Conservation (phyloP, 2,797 vertebrate species). For the Bufotes viridis region DNA sequence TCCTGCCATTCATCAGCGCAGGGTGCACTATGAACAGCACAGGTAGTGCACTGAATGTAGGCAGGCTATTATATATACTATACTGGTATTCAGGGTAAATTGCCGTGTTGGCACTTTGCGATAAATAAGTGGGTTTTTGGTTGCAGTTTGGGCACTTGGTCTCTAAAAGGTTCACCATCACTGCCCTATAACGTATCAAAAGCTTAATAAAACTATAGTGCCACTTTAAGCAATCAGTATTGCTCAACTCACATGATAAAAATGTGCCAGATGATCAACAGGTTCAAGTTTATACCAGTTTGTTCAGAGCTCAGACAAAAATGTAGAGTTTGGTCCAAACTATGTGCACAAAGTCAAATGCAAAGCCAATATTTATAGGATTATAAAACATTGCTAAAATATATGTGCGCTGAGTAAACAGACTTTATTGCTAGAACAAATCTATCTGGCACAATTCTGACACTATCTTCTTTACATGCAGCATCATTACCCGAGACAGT, state of each 20-base stretch:
- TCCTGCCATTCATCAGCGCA: too few relatives aligned
- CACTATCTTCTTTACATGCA: conserved; percentile 30
- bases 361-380: conserved; percentile 51
- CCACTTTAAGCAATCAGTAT: neutral
- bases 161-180: too few relatives aligned
- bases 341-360: conserved; percentile 30
- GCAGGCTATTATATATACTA: too few relatives aligned
- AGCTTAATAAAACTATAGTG: neutral
- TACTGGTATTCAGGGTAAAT: too few relatives aligned
- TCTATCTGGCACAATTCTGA: conserved; percentile 33
- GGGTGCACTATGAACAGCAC: too few relatives aligned
- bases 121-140: too few relatives aligned
- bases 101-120: too few relatives aligned
- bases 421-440: conserved; percentile 46
- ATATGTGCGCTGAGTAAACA: conserved; percentile 40
- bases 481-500: conserved; percentile 12
- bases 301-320: conserved; percentile 24
- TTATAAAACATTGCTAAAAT: conserved; percentile 45
- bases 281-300: conserved; percentile 38
- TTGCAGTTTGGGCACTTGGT: too few relatives aligned
- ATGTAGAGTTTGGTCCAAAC: conserved; percentile 46
- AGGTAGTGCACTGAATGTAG: too few relatives aligned
- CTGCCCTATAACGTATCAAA: too few relatives aligned
- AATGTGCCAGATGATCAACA: conserved; percentile 34
- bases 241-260: neutral